Evolutionary conservation across 64 coral and sea anemone species (phyloP).

Genomic region (Montipora sp.): DNA sequence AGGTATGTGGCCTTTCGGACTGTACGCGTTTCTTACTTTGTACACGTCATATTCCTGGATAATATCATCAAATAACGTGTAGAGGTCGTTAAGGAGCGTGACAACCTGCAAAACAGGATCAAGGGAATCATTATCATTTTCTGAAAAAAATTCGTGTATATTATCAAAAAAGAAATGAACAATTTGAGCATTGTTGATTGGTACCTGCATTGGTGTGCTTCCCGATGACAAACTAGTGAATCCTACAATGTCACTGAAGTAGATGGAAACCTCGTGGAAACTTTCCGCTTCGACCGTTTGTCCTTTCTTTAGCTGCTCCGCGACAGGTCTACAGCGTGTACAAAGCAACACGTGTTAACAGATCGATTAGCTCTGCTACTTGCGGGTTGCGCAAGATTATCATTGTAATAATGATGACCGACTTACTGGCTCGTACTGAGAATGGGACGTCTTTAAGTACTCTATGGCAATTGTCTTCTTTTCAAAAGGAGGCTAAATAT

Average conservation of each 20-base stretch:
- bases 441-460: no score
- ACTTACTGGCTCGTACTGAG: no score
- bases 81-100: constrained; percentile 93
- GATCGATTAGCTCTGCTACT: background rate
- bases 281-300: constrained; percentile 79
- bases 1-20: background rate
- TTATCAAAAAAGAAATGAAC: no score
- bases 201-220: constrained; percentile 79
- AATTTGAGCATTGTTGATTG: background rate
- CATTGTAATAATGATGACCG: no score
- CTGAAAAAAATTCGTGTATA: no score
- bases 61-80: constrained; percentile 98
- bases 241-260: constrained; percentile 86
- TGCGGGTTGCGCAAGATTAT: no score
- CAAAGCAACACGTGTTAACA: background rate
- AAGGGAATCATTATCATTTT: no score
- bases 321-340: constrained; percentile 57
- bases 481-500: no score
- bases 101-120: constrained; percentile 73
- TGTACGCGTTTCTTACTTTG: constrained; percentile 66
- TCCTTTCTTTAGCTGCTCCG: constrained; percentile 83
- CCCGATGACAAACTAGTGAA: constrained; percentile 79
- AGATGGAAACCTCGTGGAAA: constrained; percentile 76
- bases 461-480: no score
- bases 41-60: constrained; percentile 99